Conservation (phyloP, 2,113 vertebrate species). For the Mystacornis crossleyi region DNA sequence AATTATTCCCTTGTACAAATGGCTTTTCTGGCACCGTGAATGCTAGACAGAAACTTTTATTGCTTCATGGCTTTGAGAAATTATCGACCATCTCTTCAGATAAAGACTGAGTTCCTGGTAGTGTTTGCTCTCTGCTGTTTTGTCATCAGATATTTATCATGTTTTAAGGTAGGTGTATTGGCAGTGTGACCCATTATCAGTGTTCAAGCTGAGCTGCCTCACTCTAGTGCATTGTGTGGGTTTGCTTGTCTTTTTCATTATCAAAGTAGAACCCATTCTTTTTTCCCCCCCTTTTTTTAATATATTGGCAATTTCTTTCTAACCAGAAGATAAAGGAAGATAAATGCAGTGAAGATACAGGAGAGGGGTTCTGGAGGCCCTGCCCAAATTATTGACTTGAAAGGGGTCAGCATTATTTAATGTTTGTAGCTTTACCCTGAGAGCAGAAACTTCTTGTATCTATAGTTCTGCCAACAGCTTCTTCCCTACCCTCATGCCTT, state of each 20-base stretch:
- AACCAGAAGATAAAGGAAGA: background rate
- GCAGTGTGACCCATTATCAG: background rate
- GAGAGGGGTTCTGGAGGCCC: background rate
- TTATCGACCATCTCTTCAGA: background rate
- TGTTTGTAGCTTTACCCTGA: background rate
- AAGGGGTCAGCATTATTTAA: background rate
- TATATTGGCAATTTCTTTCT: background rate
- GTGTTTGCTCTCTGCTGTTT: background rate
- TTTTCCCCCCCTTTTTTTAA: fast-evolving
- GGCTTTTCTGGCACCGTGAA: background rate
- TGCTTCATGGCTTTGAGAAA: background rate
- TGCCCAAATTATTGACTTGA: background rate
- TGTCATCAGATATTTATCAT: background rate
- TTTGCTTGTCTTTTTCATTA: background rate
- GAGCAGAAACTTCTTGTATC: background rate
- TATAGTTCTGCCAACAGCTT: background rate
- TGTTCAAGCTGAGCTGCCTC: background rate
- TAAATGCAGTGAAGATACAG: background rate
- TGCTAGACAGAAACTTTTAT: background rate
- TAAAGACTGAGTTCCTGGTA: background rate
- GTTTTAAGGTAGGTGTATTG: background rate
- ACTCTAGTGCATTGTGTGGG: background rate
- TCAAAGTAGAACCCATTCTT: background rate
- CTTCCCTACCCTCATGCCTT: background rate
- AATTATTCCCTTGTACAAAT: background rate